phyloP scores from a whole-genome alignment of 2,797 vertebrate genomes.

The Labroides dimidiatus region DNA sequence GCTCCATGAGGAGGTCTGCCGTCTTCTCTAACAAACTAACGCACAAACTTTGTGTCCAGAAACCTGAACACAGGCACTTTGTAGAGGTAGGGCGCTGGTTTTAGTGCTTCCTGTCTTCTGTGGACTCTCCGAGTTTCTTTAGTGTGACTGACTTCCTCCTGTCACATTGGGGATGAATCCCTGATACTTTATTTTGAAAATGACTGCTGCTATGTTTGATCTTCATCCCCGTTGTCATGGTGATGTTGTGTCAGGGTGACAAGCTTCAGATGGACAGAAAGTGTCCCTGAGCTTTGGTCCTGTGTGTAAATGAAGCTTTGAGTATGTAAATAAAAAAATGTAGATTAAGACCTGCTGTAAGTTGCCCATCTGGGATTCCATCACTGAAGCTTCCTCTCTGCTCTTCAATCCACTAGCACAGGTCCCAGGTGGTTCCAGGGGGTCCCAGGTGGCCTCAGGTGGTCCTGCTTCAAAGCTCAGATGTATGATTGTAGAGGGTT shows the following conservation, averaged over 20 bases:
- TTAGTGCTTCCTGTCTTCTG: slow-evolving; percentile 11
- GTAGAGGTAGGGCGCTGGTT: slow-evolving; percentile 39
- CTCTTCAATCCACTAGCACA: slow-evolving; percentile 1
- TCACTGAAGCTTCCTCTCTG: too few relatives aligned
- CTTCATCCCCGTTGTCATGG: too few relatives aligned
- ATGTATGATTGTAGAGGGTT: not conserved
- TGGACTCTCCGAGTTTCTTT: not conserved
- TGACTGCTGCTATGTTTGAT: slow-evolving; percentile 13
- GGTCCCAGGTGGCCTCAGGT: not conserved
- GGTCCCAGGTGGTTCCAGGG: not conserved
- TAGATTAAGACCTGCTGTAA: not conserved
- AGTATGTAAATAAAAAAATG: slow-evolving; percentile 19
- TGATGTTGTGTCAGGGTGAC: too few relatives aligned
- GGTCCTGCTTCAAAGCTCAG: slow-evolving; percentile 17
- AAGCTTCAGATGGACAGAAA: too few relatives aligned
- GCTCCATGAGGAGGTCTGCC: slow-evolving; percentile 22
- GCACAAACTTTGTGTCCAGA: slow-evolving; percentile 72
- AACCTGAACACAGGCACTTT: slow-evolving; percentile 53
- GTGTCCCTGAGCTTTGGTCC: slow-evolving; percentile 27
- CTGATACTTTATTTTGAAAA: not conserved
- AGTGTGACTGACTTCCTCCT: not conserved
- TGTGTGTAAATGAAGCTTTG: slow-evolving; percentile 50
- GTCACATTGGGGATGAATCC: too few relatives aligned
- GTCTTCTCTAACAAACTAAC: slow-evolving; percentile 55
- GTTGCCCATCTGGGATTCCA: slow-evolving; percentile 23